phyloP scores from a whole-genome alignment of 2,113 vertebrate genomes.

The Sinocyclocheilus anophthalmus region DNA sequence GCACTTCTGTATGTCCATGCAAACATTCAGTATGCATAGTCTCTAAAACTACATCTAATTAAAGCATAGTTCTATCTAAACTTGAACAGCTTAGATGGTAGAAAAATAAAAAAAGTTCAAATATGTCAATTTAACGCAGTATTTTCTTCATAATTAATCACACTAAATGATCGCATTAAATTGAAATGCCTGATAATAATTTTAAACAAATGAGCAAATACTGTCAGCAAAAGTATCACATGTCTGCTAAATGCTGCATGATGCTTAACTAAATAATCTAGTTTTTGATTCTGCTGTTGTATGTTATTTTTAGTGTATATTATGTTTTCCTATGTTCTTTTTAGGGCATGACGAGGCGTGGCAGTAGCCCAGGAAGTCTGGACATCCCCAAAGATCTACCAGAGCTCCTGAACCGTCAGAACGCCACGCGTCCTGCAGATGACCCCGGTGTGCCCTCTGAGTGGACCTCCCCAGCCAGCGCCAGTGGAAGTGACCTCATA shows the following conservation, averaged over 20 bases:
- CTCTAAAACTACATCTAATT: neutral
- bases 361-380: conserved; percentile 94
- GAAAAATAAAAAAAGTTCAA: neutral
- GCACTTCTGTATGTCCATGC: conserved; percentile 81
- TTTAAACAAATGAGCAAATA: neutral
- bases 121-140: too few species aligned
- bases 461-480: conserved; percentile 97
- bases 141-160: neutral
- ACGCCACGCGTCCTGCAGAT: conserved; percentile 83
- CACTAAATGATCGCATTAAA: neutral
- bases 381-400: conserved; percentile 96
- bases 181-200: neutral
- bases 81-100: neutral
- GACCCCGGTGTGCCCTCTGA: conserved; percentile 95
- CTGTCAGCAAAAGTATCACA: neutral
- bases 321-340: conserved; percentile 42
- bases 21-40: neutral
- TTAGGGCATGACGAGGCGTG: conserved; percentile 87
- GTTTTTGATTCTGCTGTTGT: neutral
- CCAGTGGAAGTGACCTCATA: conserved; percentile 92
- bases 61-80: neutral
- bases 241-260: neutral
- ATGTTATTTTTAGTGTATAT: neutral
- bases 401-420: conserved; percentile 88
- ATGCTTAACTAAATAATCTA: neutral